phyloP scores from a whole-genome alignment of 2,797 vertebrate genomes.

The Agapornis canus region DNA sequence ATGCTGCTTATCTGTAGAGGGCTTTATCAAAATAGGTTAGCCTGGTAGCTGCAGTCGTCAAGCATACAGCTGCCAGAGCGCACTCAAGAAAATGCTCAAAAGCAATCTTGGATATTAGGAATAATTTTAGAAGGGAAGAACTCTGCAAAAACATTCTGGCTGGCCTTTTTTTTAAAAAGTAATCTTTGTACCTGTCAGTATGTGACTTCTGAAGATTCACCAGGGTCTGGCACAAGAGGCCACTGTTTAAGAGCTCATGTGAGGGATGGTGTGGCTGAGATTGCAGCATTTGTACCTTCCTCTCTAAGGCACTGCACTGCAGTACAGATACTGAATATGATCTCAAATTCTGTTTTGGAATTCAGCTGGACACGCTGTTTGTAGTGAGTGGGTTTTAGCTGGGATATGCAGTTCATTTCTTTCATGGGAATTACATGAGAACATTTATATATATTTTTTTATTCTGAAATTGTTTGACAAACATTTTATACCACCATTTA shows the following conservation, averaged over 20 bases:
- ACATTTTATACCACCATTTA: neutral
- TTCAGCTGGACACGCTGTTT: constrained; percentile 6
- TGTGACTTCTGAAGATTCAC: neutral
- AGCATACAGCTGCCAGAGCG: neutral
- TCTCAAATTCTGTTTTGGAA: constrained; percentile 47
- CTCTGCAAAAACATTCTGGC: neutral
- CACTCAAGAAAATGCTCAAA: neutral
- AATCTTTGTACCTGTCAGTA: neutral
- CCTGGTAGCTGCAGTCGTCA: neutral
- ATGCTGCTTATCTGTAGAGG: neutral
- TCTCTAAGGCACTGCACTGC: constrained; percentile 61
- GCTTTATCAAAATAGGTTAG: neutral
- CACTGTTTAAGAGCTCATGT: constrained; percentile 11
- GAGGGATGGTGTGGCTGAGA: constrained; percentile 25
- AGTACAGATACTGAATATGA: constrained; percentile 27
- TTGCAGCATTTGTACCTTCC: constrained; percentile 56
- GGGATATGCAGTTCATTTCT: neutral
- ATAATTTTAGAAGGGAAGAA: neutral
- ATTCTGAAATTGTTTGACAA: neutral
- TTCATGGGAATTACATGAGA: neutral
- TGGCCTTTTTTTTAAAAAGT: neutral
- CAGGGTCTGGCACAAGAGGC: constrained; percentile 13
- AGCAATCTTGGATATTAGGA: neutral
- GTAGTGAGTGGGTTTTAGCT: neutral
- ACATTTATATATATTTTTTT: neutral